A percentile compares a stretch with the other conserved stretches of the same genome.
phyloP scores from a whole-genome alignment of 2,888 invertebrate genomes.

The Salticus scenicus region DNA sequence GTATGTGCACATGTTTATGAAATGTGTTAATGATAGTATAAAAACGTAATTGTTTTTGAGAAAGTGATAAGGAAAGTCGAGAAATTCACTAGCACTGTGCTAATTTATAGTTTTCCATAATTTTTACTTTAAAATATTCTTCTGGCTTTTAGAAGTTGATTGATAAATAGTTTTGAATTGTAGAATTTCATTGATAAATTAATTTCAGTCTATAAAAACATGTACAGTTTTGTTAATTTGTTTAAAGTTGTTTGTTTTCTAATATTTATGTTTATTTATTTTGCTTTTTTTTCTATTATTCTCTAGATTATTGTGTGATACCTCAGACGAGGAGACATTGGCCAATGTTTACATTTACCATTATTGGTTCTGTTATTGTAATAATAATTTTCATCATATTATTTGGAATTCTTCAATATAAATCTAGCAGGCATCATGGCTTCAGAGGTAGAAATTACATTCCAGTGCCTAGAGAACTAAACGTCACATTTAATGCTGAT shows the following conservation, averaged over 20 bases:
- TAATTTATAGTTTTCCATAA: too few species aligned
- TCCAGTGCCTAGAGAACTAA: conserved; percentile 45
- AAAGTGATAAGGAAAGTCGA: too few species aligned
- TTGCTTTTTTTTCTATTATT: conserved; percentile 7
- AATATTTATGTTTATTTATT: neutral
- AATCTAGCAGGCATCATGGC: conserved; percentile 30
- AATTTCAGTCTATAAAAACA: too few species aligned
- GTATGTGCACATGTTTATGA: too few species aligned
- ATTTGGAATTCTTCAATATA: conserved; percentile 59
- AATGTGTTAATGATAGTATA: too few species aligned
- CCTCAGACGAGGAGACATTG: conserved; percentile 37
- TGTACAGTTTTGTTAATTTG: too few species aligned
- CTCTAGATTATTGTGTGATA: conserved; percentile 51
- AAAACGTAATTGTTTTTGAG: too few species aligned
- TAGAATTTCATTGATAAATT: neutral
- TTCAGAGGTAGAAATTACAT: conserved; percentile 36
- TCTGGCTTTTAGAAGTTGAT: too few species aligned
- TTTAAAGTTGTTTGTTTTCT: neutral
- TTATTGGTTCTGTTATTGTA: conserved; percentile 52
- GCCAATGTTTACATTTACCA: neutral
- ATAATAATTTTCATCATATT: conserved; percentile 58
- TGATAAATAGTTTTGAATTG: too few species aligned
- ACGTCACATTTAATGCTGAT: conserved; percentile 47
- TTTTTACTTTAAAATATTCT: too few species aligned
- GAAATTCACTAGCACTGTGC: too few species aligned